Conservation (phyloP, 2,888 invertebrate species). For the Gnatocerus cornutus region DNA sequence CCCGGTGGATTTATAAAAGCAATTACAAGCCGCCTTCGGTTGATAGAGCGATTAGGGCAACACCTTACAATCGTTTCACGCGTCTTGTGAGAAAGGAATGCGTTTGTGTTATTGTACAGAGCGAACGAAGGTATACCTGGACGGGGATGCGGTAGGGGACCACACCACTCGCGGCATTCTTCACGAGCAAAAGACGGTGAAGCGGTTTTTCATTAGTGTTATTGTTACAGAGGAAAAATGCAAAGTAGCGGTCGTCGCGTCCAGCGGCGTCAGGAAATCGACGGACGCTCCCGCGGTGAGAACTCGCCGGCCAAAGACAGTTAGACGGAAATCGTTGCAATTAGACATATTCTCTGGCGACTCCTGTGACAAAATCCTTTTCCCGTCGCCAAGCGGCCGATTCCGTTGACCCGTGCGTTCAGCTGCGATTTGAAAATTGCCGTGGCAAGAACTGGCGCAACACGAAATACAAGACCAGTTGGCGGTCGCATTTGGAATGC, state of each 20-base stretch:
- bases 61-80: slow-evolving; percentile 46
- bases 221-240: background rate
- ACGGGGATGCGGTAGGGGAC: slow-evolving; percentile 28
- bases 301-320: background rate
- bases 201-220: background rate
- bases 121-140: slow-evolving; percentile 3
- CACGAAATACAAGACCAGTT: slow-evolving; percentile 30
- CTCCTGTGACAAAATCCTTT: background rate
- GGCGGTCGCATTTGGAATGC: slow-evolving; percentile 25
- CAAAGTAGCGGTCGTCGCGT: background rate
- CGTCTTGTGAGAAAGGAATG: slow-evolving; percentile 60
- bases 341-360: slow-evolving; percentile 4
- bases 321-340: background rate
- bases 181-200: background rate
- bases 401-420: slow-evolving; percentile 1
- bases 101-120: slow-evolving; percentile 44
- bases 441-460: slow-evolving; percentile 21
- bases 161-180: slow-evolving; percentile 11
- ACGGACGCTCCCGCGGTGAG: background rate
- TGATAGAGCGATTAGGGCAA: slow-evolving; percentile 63
- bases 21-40: slow-evolving; percentile 61
- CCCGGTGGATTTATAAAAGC: slow-evolving; percentile 61
- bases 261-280: background rate
- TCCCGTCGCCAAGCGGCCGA: background rate
- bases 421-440: slow-evolving; percentile 13